These are phyloP conservation scores for Atta colombica DNA, from an alignment of 1,140 invertebrate genomes.

Conservation along the genomic window DNA sequence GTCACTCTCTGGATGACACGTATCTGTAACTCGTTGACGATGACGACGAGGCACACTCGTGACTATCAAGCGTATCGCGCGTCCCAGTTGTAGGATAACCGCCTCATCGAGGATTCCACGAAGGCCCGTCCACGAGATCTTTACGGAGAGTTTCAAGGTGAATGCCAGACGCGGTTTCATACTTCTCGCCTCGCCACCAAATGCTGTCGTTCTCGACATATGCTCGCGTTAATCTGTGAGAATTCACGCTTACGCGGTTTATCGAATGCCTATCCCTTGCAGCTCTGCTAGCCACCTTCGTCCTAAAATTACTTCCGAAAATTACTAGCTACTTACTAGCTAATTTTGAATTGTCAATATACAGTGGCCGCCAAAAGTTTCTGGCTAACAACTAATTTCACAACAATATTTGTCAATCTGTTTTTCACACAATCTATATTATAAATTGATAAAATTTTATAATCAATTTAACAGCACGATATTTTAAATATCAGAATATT, in stretches of 20 bases:
- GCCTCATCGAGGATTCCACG: slow-evolving; percentile 46
- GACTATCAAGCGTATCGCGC: slow-evolving; percentile 14
- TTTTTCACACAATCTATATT: too few relatives aligned
- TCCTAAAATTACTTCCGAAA: not conserved
- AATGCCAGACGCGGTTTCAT: slow-evolving; percentile 21
- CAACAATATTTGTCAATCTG: too few relatives aligned
- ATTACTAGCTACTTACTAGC: too few relatives aligned
- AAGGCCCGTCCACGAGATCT: slow-evolving; percentile 38
- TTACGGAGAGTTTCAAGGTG: slow-evolving; percentile 51
- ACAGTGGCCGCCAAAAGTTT: too few relatives aligned
- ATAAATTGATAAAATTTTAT: too few relatives aligned
- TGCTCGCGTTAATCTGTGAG: slow-evolving; percentile 45
- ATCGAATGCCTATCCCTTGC: not conserved
- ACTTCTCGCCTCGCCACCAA: slow-evolving; percentile 36
- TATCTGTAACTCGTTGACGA: slow-evolving; percentile 44
- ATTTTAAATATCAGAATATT: too few relatives aligned
- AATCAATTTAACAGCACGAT: too few relatives aligned
- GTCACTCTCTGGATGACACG: slow-evolving; percentile 4
- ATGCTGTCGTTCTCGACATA: slow-evolving; percentile 23
- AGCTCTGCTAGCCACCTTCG: not conserved
- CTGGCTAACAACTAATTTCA: too few relatives aligned
- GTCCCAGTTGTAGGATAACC: slow-evolving; percentile 33
- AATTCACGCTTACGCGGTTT: slow-evolving; percentile 31
- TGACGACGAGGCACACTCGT: slow-evolving; percentile 19
- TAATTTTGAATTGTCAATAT: not conserved